Evolutionary conservation across 2,888 invertebrate species (phyloP), one percentile per base, ranked within the genome.

Genomic region (Isotomurus palustris): DNA sequence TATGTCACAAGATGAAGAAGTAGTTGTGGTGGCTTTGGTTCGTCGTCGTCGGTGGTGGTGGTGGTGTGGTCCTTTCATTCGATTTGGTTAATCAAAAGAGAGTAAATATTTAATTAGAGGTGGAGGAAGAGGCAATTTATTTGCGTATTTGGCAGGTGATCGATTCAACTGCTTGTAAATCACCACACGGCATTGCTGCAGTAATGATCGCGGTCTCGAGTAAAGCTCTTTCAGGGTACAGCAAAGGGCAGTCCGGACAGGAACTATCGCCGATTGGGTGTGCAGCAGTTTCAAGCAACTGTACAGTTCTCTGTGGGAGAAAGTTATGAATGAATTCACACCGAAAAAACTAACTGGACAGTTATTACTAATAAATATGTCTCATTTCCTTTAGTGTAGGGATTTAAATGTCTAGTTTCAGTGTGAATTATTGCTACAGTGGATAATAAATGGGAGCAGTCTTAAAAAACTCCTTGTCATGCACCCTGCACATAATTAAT

Each of bases 51-150:
- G n/a, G n/a, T n/a, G n/a, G n/a, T n/a, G n/a, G n/a, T n/a, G 12
- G 8, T 10, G 8, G 12, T 8, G n/a, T n/a, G n/a, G n/a, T n/a
- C n/a, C n/a, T n/a, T n/a, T n/a, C n/a, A n/a, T n/a, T n/a, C n/a
- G n/a, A n/a, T n/a, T n/a, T n/a, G 51, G 35, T 63, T 61, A 72
- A 55, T 84, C 83, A 74, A 84, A 84, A 74, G 82, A 83, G 68
- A 85, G 75, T 60, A 87, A 76, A 73, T 86, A 87, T 63, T 84
- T 84, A 74, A 84, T 84, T 28, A 87, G 76, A 41, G 81, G 79
- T 63, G 78, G 79, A 6, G 87, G 87, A 67, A 87, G 76, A 73
- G 84, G 85, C 67, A 87, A 76, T 72, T 83, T 82, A 72, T 80
- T 82, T 49, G 85, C 80, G 72, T 80, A 79, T 62, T 81, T 78